Percentiles rank a stretch among this genome's conserved stretches.
Conservation (phyloP, 2,797 vertebrate species). For the Rousettus madagascariensis region DNA sequence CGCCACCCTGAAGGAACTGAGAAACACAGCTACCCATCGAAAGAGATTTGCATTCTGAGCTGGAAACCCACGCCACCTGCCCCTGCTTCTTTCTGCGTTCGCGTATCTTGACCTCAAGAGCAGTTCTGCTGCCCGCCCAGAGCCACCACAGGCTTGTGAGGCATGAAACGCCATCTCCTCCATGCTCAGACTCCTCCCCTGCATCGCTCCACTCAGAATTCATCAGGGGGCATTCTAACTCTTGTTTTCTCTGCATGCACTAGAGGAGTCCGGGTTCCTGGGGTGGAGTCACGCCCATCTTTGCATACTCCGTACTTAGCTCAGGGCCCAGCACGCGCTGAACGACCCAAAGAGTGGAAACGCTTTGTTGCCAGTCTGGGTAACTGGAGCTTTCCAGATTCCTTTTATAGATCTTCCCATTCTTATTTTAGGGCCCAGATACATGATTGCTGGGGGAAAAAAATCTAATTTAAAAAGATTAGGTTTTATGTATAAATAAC, state of each 20-base stretch:
- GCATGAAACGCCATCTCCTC: neutral
- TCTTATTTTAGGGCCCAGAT: neutral
- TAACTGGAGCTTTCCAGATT: neutral
- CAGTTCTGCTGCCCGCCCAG: neutral
- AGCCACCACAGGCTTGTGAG: neutral
- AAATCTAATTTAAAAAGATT: neutral
- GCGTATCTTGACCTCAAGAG: neutral
- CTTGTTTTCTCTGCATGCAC: neutral
- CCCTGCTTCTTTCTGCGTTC: neutral
- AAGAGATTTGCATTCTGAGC: neutral
- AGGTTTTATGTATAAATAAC: neutral
- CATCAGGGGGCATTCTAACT: neutral
- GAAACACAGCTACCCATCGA: neutral
- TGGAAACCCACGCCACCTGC: neutral
- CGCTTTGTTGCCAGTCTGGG: neutral
- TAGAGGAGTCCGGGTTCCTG: neutral
- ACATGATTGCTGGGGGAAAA: neutral
- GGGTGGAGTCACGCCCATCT: neutral
- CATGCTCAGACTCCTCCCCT: neutral
- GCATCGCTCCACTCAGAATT: neutral
- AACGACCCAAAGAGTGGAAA: neutral
- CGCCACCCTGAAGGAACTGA: neutral
- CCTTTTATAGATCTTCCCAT: neutral
- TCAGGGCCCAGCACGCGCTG: neutral
- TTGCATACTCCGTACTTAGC: neutral